Evolutionary conservation across 2,888 invertebrate species (phyloP).

Genomic region (Gandaritis pyraliata): DNA sequence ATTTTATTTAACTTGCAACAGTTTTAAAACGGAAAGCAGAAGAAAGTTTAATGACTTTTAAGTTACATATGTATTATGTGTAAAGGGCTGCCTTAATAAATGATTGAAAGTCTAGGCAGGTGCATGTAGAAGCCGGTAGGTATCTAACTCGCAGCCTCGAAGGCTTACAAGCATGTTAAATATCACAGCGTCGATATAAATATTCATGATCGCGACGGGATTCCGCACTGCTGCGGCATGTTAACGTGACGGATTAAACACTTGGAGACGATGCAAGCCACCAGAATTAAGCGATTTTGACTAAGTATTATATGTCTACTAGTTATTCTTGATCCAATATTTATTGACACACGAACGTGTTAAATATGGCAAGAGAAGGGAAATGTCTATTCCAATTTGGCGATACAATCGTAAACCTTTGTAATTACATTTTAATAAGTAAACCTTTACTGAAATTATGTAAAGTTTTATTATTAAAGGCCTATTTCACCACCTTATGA

Average conservation of each 20-base stretch:
- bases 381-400: too few species aligned
- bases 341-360: too few species aligned
- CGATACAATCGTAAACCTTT: too few species aligned
- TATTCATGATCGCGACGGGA: slow-evolving; percentile 37
- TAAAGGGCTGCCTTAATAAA: slow-evolving; percentile 13
- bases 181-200: slow-evolving; percentile 36
- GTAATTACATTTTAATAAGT: too few species aligned
- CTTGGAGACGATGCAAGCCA: slow-evolving; percentile 27
- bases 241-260: slow-evolving; percentile 38
- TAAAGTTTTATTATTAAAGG: too few species aligned
- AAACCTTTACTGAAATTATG: too few species aligned
- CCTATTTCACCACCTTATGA: too few species aligned
- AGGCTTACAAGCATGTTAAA: slow-evolving; percentile 36
- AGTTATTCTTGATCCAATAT: too few species aligned
- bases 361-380: too few species aligned
- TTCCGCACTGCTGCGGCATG: slow-evolving; percentile 34
- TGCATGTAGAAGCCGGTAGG: slow-evolving; percentile 30
- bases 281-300: slow-evolving; percentile 16
- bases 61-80: not conserved
- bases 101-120: slow-evolving; percentile 31
- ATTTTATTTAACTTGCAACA: too few species aligned
- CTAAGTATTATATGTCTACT: not conserved
- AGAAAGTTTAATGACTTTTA: too few species aligned
- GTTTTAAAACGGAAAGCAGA: too few species aligned
- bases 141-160: slow-evolving; percentile 29